Base-by-base conservation (phyloP, 2,888 invertebrate species). In the Acronicta alni region DNA sequence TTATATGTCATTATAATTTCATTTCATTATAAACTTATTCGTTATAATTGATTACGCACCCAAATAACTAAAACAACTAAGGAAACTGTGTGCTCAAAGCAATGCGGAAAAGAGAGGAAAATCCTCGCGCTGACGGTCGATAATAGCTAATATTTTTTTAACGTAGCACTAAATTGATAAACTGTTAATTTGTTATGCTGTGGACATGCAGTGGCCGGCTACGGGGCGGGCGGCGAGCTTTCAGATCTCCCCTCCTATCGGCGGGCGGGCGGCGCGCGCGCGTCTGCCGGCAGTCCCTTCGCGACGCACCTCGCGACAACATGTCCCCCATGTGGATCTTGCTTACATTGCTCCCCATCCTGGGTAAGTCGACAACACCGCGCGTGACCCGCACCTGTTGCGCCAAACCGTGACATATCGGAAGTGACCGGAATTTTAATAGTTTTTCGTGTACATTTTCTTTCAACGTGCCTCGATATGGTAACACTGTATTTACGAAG, bases 271-370 rank as follows among this genome's bases (percentile, higher is more conserved):
- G 87, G 87, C 86, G 83, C 78, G 57, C 69, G 83, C 82, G 84
- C 82, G 66, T 42, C 64, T 49, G 26, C 67, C 63, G 75, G 64
- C 93, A 93, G 93, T 93, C 87, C 87, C 76, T 84, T 81, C 92
- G 92, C 91, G 91, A 83, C 90, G 84, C 84, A 83, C 86, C 84
- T 84, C 87, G 93, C 91, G 92, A 86, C 89, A 88, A 87, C 93
- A 94, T 94, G 93, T 90, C 88, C 89, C 89, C 87, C 83, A 81
- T 92, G 89, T 94, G 93, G 93, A 86, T 93, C 83, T 88, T 92
- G 81, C 86, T 94, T 66, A 85, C 89, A 78, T 88, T 93, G 86
- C 92, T 94, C 91, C 93, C 93, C 84, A 82, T 92, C 65, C 85
- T 94, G 88, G 93, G 93, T 94, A 93, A 93, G 93, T 93, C 67